Evolutionary conservation across 1,140 invertebrate genomes (phyloP), one percentile per base, ranked within the genome.

Genomic region (Drusus annulatus): DNA sequence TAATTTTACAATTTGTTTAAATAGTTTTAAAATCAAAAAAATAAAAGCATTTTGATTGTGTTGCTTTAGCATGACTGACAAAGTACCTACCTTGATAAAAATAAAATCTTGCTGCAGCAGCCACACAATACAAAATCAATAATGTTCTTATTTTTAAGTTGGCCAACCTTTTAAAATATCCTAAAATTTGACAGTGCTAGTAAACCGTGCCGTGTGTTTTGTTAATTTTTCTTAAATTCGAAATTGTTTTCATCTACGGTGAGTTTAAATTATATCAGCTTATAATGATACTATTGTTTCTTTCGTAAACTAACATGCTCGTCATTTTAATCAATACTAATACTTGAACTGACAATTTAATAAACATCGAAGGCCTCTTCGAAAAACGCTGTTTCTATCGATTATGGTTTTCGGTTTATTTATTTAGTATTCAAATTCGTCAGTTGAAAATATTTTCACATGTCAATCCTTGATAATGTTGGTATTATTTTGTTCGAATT

Each of bases 121-220:
- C 36, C 7, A 60, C 56, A 60, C 25, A 65, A 65, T 7, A 71
- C 28, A 19, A 52, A 71, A 71, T 71, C 45, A 71, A 71, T 71
- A 71, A 54, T 52, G 10, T 36, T 60, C 16, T 36, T 68, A 36
- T 58, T 58, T 56, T 28, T 31, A n/a, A 6, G 71, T 75, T 75
- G 71, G 71, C 31, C 31, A 75, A 56, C 71, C 71, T 75, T 54
- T 23, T n/a, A 58, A 75, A 58, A 31, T 60, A 45, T 31, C 28
- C 71, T 75, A 25, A 75, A 73, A 56, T 75, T 74, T 75, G 51
- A 58, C 51, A 58, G 51, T 75, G 28, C 51, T 71, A 17, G 54
- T 75, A n/a, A 75, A 58, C 71, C 52, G 71, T 75, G 71, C 19
- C 8, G 71, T 75, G 52, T 60, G 71, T 75, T 75, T 75, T 75